Conservation (phyloP, 2,113 vertebrate species). For the Oncorhynchus keta region DNA sequence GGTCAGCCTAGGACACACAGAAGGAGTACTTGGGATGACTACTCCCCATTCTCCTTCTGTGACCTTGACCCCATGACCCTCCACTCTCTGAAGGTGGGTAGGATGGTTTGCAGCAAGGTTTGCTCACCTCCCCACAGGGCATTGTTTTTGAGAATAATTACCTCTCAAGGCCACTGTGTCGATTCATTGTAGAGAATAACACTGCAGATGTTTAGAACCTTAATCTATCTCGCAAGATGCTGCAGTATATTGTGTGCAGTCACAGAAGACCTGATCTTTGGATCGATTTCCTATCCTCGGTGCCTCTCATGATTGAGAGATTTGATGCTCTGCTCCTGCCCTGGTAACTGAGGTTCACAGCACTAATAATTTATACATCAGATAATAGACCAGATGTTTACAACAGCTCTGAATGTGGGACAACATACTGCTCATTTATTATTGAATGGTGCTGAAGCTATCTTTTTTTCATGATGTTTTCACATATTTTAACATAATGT, state of each 20-base stretch:
- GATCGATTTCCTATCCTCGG: too few relatives aligned
- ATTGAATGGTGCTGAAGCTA: constrained; percentile 19
- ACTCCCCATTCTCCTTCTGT: neutral
- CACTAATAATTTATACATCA: neutral
- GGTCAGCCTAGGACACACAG: neutral
- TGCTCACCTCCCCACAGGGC: neutral
- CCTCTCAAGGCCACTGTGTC: neutral
- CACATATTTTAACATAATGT: too few relatives aligned
- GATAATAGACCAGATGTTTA: constrained; percentile 39
- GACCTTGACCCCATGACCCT: neutral
- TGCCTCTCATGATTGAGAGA: too few relatives aligned
- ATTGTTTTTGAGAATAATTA: neutral
- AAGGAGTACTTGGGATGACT: neutral
- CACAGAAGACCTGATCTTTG: neutral
- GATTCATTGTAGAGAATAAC: neutral
- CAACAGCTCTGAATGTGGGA: constrained; percentile 7
- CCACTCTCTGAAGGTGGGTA: neutral
- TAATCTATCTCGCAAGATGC: neutral
- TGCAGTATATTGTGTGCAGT: neutral
- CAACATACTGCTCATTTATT: constrained; percentile 25
- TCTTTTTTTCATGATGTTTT: neutral
- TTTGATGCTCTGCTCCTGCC: too few relatives aligned
- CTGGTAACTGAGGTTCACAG: neutral
- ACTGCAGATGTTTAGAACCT: neutral
- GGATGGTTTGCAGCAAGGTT: neutral